phyloP scores from a whole-genome alignment of 2,888 invertebrate genomes.

The Athalia circularis region DNA sequence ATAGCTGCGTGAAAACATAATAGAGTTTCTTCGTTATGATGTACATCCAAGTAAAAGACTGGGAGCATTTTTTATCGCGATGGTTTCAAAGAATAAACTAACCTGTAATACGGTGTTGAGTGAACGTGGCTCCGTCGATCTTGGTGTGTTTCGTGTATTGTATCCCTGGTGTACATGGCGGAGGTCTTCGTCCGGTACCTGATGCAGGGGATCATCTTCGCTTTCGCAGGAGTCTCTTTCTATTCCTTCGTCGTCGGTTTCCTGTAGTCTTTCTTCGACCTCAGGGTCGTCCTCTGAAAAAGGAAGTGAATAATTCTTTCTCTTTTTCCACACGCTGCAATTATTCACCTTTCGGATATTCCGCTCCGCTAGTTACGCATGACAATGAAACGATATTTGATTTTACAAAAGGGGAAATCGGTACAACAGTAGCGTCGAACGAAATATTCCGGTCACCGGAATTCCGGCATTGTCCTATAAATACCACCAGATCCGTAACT shows the following conservation, averaged over 20 bases:
- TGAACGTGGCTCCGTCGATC: slow-evolving; percentile 6
- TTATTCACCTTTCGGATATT: too few species aligned
- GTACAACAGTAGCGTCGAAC: too few species aligned
- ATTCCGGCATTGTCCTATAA: neutral
- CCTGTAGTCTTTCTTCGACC: slow-evolving; percentile 75
- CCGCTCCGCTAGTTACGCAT: too few species aligned
- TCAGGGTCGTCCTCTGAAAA: slow-evolving; percentile 69
- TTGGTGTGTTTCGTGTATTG: slow-evolving; percentile 56
- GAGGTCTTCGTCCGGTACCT: slow-evolving; percentile 69
- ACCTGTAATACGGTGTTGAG: slow-evolving; percentile 80
- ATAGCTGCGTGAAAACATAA: slow-evolving; percentile 72
- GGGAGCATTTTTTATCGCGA: neutral
- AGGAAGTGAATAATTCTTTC: neutral
- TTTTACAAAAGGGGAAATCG: too few species aligned
- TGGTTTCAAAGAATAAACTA: slow-evolving; percentile 51
- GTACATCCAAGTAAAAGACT: neutral
- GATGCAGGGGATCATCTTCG: slow-evolving; percentile 65
- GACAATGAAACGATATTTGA: too few species aligned
- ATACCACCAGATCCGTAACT: slow-evolving; percentile 25
- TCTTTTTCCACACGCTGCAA: too few species aligned
- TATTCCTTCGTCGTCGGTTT: slow-evolving; percentile 92
- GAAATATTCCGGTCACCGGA: slow-evolving; percentile 5
- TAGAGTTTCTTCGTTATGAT: neutral
- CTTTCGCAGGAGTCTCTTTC: slow-evolving; percentile 89
- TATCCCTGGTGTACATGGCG: slow-evolving; percentile 75